phyloP scores from a whole-genome alignment of 2,797 vertebrate genomes.

The Gorsachius magnificus region DNA sequence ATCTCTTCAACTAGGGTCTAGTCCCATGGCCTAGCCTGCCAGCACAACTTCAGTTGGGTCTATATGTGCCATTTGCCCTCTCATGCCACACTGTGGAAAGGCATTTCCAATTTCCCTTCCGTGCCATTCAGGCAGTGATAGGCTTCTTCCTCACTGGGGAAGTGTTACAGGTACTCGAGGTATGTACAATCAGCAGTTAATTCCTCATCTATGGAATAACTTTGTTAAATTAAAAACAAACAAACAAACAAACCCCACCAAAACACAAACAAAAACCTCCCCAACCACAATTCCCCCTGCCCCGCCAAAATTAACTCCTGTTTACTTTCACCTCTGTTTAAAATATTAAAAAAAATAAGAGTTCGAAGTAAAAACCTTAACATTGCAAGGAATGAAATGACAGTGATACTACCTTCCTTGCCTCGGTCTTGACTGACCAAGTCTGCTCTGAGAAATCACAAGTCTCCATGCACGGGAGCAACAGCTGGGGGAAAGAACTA shows the following conservation, averaged over 20 bases:
- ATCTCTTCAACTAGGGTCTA: neutral
- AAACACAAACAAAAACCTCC: too few species aligned
- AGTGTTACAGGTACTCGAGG: neutral
- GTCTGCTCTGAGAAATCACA: neutral
- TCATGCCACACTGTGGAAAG: neutral
- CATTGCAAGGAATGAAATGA: neutral
- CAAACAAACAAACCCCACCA: neutral
- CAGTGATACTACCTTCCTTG: neutral
- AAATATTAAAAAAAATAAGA: neutral
- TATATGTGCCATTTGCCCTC: neutral
- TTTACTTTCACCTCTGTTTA: neutral
- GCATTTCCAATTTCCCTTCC: neutral
- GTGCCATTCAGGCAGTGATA: neutral
- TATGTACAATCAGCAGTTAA: neutral
- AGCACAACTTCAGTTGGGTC: neutral
- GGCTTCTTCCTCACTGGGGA: neutral
- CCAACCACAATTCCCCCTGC: neutral
- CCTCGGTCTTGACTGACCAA: neutral
- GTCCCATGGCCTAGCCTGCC: neutral
- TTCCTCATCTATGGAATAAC: neutral
- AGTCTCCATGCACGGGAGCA: accelerated
- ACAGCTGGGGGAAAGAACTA: neutral
- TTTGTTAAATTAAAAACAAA: neutral
- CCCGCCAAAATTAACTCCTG: neutral
- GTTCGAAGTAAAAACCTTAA: neutral